Evolutionary conservation across 2,113 vertebrate genomes (phyloP).

Genomic region (Bolborhynchus lineola): DNA sequence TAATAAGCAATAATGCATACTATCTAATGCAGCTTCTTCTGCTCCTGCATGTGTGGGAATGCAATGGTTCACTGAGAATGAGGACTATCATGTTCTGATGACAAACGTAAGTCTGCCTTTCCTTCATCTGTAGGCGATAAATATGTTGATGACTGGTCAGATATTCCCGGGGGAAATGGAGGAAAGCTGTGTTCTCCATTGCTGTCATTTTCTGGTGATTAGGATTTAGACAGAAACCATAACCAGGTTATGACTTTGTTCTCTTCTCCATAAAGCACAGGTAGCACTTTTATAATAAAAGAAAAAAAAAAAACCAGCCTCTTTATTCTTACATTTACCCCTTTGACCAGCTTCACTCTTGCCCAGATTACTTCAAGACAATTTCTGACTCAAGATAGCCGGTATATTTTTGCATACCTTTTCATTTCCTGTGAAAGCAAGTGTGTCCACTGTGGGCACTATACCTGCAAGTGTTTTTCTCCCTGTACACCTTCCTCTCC

Average conservation of each 20-base stretch:
- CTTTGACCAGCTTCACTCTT: not conserved
- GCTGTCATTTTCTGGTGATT: not conserved
- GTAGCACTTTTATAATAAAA: not conserved
- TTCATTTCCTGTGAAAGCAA: not conserved
- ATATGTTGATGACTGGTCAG: not conserved
- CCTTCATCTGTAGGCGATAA: not conserved
- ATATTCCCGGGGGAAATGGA: not conserved
- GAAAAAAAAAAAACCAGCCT: not conserved
- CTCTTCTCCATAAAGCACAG: not conserved
- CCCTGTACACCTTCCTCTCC: not conserved
- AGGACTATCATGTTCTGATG: not conserved
- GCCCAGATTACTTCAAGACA: not conserved
- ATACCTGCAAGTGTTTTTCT: not conserved
- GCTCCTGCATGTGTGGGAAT: not conserved
- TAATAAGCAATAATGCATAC: accelerated
- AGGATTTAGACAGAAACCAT: not conserved
- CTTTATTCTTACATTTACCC: not conserved
- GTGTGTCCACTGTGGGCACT: not conserved
- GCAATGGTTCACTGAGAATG: not conserved
- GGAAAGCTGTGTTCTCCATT: not conserved
- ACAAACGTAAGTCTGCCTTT: not conserved
- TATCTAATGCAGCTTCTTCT: not conserved
- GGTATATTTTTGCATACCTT: not conserved
- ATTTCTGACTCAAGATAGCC: not conserved
- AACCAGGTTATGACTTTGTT: not conserved